Conservation (phyloP, 2,797 vertebrate genomes). For the Miichthys miiuy region DNA sequence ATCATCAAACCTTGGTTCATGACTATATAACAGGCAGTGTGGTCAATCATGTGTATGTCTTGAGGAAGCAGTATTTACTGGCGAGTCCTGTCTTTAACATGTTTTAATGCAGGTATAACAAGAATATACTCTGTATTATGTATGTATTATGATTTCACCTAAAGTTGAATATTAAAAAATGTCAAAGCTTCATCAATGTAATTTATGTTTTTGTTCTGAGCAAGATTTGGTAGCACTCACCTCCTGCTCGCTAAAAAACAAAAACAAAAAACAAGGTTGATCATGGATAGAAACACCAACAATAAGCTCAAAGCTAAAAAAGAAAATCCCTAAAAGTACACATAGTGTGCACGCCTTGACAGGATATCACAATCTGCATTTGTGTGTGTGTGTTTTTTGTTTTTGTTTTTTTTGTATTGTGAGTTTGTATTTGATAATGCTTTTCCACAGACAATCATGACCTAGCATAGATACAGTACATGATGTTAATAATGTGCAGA, state of each 20-base stretch:
- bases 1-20: slow-evolving; percentile 26
- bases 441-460: slow-evolving; percentile 81
- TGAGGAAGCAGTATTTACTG: slow-evolving; percentile 31
- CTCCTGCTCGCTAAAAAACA: slow-evolving; percentile 2
- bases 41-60: slow-evolving; percentile 6
- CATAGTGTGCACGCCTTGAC: slow-evolving; percentile 47
- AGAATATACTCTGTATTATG: slow-evolving; percentile 13
- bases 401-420: slow-evolving; percentile 38
- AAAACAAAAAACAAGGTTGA: neutral
- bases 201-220: slow-evolving; percentile 25
- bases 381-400: slow-evolving; percentile 8
- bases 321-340: slow-evolving; percentile 16
- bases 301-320: slow-evolving; percentile 29
- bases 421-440: slow-evolving; percentile 62
- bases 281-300: slow-evolving; percentile 8
- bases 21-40: neutral
- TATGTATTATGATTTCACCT: slow-evolving; percentile 8
- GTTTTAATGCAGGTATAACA: neutral
- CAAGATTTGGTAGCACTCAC: slow-evolving; percentile 14
- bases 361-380: slow-evolving; percentile 57
- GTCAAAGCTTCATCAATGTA: neutral
- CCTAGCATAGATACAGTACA: slow-evolving; percentile 61
- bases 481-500: slow-evolving; percentile 59
- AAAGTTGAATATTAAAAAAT: slow-evolving; percentile 6
- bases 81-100: neutral